phyloP scores from a whole-genome alignment of 2,797 vertebrate genomes.

The Pempheris klunzingeri region DNA sequence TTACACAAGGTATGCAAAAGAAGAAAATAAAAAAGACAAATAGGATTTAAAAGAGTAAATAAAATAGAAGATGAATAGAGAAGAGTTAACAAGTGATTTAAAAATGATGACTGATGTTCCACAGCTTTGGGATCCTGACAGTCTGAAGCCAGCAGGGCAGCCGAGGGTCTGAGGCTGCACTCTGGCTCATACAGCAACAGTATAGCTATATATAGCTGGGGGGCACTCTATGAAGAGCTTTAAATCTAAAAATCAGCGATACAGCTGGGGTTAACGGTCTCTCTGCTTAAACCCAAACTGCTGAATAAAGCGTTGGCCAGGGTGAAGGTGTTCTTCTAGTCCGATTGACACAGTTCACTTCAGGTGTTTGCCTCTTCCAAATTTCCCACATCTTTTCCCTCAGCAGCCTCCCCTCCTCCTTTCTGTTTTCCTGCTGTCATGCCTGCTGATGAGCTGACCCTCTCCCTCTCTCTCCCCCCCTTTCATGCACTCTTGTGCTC shows the following conservation, averaged over 20 bases:
- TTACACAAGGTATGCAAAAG: neutral
- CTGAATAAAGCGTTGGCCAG: too few relatives aligned
- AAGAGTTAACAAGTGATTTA: neutral
- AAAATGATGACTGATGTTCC: neutral
- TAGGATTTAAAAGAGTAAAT: neutral
- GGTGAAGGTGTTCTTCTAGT: too few relatives aligned
- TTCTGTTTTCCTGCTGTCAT: constrained; percentile 47
- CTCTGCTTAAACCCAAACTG: too few relatives aligned
- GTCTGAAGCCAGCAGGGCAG: neutral
- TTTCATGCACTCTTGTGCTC: constrained; percentile 4
- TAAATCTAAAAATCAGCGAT: too few relatives aligned
- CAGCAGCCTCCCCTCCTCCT: constrained; percentile 4
- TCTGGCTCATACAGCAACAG: neutral
- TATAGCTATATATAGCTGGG: too few relatives aligned
- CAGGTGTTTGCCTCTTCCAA: constrained; percentile 31
- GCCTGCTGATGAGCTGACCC: constrained; percentile 47
- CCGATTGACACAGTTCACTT: neutral
- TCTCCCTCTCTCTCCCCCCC: constrained; percentile 39
- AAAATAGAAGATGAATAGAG: neutral
- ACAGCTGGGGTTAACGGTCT: too few relatives aligned
- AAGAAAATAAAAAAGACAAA: neutral
- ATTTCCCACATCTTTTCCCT: constrained; percentile 26
- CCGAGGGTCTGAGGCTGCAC: neutral
- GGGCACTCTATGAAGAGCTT: too few relatives aligned
- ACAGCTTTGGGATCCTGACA: neutral